Evolutionary conservation across 2,888 invertebrate genomes (phyloP).

Genomic region (Nasonovia ribisnigri): DNA sequence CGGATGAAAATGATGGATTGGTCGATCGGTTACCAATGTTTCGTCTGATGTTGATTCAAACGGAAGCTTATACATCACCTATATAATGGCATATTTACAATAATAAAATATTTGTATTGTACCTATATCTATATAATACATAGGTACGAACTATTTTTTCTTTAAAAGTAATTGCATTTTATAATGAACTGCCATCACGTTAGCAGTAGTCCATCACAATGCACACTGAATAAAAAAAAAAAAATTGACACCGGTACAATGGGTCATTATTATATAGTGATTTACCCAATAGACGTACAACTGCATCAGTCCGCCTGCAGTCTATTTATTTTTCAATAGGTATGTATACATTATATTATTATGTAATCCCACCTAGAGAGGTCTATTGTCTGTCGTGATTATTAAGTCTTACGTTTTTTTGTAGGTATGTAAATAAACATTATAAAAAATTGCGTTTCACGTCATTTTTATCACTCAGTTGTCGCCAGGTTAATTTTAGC

Average conservation of each 20-base stretch:
- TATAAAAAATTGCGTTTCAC: background rate
- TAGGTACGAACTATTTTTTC: background rate
- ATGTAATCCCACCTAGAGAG: background rate
- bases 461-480: background rate
- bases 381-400: background rate
- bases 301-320: background rate
- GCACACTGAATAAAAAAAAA: background rate
- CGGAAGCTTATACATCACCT: background rate
- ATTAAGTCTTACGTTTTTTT: background rate
- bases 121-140: background rate
- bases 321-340: background rate
- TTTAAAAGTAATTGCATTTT: background rate
- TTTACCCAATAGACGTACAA: background rate
- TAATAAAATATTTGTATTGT: background rate
- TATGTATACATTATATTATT: background rate
- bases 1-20: slow-evolving; percentile 12
- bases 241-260: background rate
- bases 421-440: background rate
- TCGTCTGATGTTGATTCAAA: background rate
- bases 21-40: background rate
- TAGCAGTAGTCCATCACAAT: background rate
- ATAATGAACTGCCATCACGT: background rate
- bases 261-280: background rate
- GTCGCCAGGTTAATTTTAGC: background rate
- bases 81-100: slow-evolving; percentile 2